phyloP scores from a whole-genome alignment of 2,888 invertebrate species.

The Melanchra persicariae region DNA sequence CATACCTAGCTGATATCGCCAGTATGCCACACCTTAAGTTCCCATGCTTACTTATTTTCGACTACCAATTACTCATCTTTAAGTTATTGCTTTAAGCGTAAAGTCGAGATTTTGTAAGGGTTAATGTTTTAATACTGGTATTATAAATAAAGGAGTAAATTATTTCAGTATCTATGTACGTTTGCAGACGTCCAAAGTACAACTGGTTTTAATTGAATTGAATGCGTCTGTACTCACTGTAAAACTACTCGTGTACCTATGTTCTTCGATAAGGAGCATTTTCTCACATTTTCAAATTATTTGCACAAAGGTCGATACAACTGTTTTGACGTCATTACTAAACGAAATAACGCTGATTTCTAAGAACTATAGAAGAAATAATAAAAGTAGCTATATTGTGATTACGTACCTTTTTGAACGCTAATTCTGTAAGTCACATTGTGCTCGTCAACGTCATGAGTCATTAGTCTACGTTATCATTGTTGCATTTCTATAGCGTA shows the following conservation, averaged over 20 bases:
- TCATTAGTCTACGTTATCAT: background rate
- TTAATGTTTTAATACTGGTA: background rate
- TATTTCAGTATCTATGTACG: background rate
- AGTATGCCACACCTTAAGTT: constrained; percentile 33
- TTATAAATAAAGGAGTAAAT: constrained; percentile 19
- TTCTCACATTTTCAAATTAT: constrained; percentile 16
- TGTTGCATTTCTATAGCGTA: background rate
- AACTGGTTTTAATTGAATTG: background rate
- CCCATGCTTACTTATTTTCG: constrained; percentile 14
- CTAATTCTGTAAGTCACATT: background rate
- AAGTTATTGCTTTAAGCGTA: constrained; percentile 10
- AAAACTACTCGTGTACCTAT: background rate
- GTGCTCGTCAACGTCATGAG: background rate
- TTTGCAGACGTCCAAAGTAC: background rate
- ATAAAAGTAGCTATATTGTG: background rate
- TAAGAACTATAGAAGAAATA: constrained; percentile 12
- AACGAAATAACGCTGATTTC: background rate
- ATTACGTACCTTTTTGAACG: constrained; percentile 20
- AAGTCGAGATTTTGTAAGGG: background rate
- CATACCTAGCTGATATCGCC: background rate
- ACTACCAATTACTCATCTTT: constrained; percentile 15
- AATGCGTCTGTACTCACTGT: background rate
- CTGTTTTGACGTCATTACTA: constrained; percentile 34
- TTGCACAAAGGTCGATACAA: background rate
- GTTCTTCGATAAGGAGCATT: background rate